Evolutionary conservation across 1,140 invertebrate genomes (phyloP), one percentile per base, ranked within the genome.

Genomic region (Calycopis cecrops): DNA sequence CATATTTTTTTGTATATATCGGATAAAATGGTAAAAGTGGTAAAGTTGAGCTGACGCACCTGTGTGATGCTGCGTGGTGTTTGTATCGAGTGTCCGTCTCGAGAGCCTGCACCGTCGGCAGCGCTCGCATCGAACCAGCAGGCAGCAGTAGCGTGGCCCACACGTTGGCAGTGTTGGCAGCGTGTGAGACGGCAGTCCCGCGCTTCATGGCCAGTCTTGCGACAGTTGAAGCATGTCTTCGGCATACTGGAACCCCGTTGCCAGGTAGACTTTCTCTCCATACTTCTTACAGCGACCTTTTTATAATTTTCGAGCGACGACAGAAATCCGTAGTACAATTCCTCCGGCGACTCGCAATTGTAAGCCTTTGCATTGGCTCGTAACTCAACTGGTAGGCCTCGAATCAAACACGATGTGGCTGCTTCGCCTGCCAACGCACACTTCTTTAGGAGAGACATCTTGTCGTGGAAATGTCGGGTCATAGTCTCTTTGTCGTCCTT

Each of bases 381-480:
- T n/a, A n/a, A n/a, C 76, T 74, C 8, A 78, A 54, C 35, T 52
- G 55, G 7, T 52, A 54, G 17, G 34, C 73, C 0, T 57, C 63
- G 35, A 71, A 61, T n/a, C n/a, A n/a, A n/a, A n/a, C n/a, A n/a
- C n/a, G n/a, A n/a, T n/a, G n/a, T n/a, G n/a, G n/a, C n/a, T n/a
- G n/a, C n/a, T n/a, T n/a, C n/a, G n/a, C n/a, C n/a, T n/a, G n/a
- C n/a, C n/a, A n/a, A n/a, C n/a, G n/a, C n/a, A n/a, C n/a, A n/a
- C n/a, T n/a, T n/a, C n/a, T n/a, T n/a, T n/a, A n/a, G n/a, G n/a
- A n/a, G n/a, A n/a, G n/a, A n/a, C n/a, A n/a, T n/a, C n/a, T n/a
- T n/a, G n/a, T n/a, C n/a, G n/a, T n/a, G n/a, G 50, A 44, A 75
- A 44, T 72, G 71, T 18, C 59, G 48, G 9, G 69, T 68, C 71